Evolutionary conservation across 1,140 invertebrate species (phyloP), one percentile per base, ranked within the genome.

Genomic region (Harpegnathos saltator): DNA sequence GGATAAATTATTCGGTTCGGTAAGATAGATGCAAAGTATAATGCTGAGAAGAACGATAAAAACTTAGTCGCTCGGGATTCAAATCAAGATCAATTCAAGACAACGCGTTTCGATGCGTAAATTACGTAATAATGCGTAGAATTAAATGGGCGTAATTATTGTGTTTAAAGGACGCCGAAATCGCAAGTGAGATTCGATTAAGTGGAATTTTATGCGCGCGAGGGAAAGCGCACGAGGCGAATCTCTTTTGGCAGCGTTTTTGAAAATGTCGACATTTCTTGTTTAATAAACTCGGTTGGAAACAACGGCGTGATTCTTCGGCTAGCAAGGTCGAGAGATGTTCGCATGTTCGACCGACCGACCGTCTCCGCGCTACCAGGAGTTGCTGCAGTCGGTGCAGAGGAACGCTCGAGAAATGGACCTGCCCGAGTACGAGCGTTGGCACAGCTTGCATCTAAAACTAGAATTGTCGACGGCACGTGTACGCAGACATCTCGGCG

Each of bases 401-500:
- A 56, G 50, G 24, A 56, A 71, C 54, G 74, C 24, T 48, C 33
- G 63, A 69, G 69, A 78, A 78, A n/a, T 78, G 33, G 33, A 29
- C 3, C 22, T 48, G n/a, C 1, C 33, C 58, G 38, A 24, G 85
- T 62, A 66, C 54, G 15, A 86, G 68, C 85, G 82, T 89, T 91
- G 90, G 87, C 89, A 91, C 84, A 89, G 90, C 85, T 89, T 88
- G 90, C 65, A 89, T 92, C 90, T 92, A 91, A 92, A 92, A 92
- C 61, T 88, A 89, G 90, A 85, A 69, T 66, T 81, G 71, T 72
- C 89, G 85, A 89, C 88, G 91, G 89, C 90, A 91, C 88, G 87
- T 87, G 88, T 82, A 84, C 83, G 90, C 69, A 94, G 92, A 93
- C 93, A 92, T 83, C 81, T 61, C 85, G 92, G 92, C 93, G 92